A percentile compares a stretch with the other conserved stretches of the same genome.
Evolutionary conservation across 2,113 vertebrate genomes (phyloP).

Genomic region (Antechinus flavipes): DNA sequence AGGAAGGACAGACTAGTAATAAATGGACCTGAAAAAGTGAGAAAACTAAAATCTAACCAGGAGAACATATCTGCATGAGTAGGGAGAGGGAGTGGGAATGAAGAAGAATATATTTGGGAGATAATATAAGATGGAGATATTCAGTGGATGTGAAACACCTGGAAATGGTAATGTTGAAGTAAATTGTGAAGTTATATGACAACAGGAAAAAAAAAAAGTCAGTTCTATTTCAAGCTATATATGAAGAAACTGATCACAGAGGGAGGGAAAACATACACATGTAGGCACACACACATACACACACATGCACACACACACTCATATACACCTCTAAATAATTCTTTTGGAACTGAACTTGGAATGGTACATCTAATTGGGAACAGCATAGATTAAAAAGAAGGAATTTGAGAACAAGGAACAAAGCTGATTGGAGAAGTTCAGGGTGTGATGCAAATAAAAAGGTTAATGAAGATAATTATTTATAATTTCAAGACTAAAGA

Average conservation of each 20-base stretch:
- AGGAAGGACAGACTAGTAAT: constrained; percentile 60
- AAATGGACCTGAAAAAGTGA: constrained; percentile 48
- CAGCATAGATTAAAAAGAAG: neutral
- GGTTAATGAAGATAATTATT: constrained; percentile 54
- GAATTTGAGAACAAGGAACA: constrained; percentile 4
- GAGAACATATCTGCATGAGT: neutral
- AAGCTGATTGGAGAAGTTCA: constrained; percentile 8
- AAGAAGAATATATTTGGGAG: neutral
- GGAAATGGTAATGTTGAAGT: neutral
- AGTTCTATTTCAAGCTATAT: neutral
- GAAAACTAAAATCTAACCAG: constrained; percentile 28
- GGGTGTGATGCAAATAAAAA: constrained; percentile 45
- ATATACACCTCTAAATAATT: neutral
- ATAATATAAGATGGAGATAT: neutral
- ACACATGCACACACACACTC: neutral
- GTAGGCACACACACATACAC: neutral
- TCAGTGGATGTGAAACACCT: neutral
- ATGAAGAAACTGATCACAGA: neutral
- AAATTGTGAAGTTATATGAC: neutral
- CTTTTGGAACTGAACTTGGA: constrained; percentile 18
- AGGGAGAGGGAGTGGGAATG: neutral
- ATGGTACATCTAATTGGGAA: neutral
- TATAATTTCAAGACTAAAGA: constrained; percentile 54
- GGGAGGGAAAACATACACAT: neutral
- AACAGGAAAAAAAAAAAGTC: neutral